Evolutionary conservation across 1,140 invertebrate genomes (phyloP).

Genomic region (Muscidifurax raptorellus): DNA sequence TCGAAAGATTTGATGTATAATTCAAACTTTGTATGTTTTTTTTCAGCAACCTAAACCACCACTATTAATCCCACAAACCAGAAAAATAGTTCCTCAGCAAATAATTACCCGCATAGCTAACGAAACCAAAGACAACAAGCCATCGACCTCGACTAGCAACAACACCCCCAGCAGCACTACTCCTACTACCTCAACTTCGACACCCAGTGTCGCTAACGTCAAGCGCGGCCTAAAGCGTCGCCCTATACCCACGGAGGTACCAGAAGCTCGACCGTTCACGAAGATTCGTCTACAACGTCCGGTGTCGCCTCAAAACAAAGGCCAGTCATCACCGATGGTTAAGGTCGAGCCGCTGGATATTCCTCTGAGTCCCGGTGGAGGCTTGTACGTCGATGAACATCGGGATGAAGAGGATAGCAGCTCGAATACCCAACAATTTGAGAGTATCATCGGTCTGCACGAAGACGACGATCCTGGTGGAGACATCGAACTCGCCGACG

Average conservation of each 20-base stretch:
- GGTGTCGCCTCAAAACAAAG: slow-evolving; percentile 57
- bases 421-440: slow-evolving; percentile 60
- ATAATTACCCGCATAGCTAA: slow-evolving; percentile 55
- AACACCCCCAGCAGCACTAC: background rate
- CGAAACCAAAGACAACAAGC: slow-evolving; percentile 68
- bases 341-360: slow-evolving; percentile 71
- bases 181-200: slow-evolving; percentile 52
- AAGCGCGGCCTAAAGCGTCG: slow-evolving; percentile 70
- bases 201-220: slow-evolving; percentile 55
- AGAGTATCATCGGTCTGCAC: slow-evolving; percentile 65
- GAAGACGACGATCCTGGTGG: slow-evolving; percentile 70
- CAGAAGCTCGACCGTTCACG: slow-evolving; percentile 61
- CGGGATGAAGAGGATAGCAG: slow-evolving; percentile 54
- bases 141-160: slow-evolving; percentile 56
- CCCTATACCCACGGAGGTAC: slow-evolving; percentile 56
- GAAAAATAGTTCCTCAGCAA: slow-evolving; percentile 58
- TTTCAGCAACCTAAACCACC: slow-evolving; percentile 66
- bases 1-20: background rate
- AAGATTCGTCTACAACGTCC: slow-evolving; percentile 71
- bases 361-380: slow-evolving; percentile 69
- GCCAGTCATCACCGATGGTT: slow-evolving; percentile 49
- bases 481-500: slow-evolving; percentile 54
- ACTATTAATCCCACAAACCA: slow-evolving; percentile 66
- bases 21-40: background rate
- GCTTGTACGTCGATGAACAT: slow-evolving; percentile 51